Evolutionary conservation across 2,888 invertebrate species (phyloP).

Genomic region (Kryphioiulus occultus): DNA sequence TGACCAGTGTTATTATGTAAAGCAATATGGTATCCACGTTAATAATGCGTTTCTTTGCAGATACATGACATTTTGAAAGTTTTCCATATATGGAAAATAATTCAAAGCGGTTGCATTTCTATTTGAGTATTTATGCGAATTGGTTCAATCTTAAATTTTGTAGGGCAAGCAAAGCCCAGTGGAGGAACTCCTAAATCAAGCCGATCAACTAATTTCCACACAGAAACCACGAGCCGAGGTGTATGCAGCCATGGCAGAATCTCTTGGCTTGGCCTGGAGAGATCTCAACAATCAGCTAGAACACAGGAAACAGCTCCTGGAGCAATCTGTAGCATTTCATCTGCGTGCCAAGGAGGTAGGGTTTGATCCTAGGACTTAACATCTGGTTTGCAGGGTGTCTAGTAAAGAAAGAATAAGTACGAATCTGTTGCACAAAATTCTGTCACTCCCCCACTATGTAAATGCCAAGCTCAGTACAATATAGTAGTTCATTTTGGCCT

Average conservation of each 20-base stretch:
- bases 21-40: too few species aligned
- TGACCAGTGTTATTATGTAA: too few species aligned
- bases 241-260: slow-evolving; percentile 86
- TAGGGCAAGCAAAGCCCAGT: slow-evolving; percentile 88
- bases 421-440: background rate
- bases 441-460: background rate
- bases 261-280: slow-evolving; percentile 72
- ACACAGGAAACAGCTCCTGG: slow-evolving; percentile 76
- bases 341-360: slow-evolving; percentile 65
- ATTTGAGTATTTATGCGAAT: background rate
- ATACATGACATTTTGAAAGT: background rate
- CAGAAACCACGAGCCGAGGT: slow-evolving; percentile 76
- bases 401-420: slow-evolving; percentile 32
- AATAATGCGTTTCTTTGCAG: background rate
- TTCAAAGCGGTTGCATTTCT: too few species aligned
- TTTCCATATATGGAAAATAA: background rate
- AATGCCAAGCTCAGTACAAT: background rate
- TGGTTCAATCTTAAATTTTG: slow-evolving; percentile 47
- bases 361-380: slow-evolving; percentile 44
- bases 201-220: slow-evolving; percentile 82
- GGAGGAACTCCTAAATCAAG: slow-evolving; percentile 83
- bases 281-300: slow-evolving; percentile 82
- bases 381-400: slow-evolving; percentile 29
- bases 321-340: slow-evolving; percentile 80
- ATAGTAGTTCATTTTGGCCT: background rate